Evolutionary conservation across 2,113 vertebrate genomes (phyloP).

Genomic region (Globicephala melas): DNA sequence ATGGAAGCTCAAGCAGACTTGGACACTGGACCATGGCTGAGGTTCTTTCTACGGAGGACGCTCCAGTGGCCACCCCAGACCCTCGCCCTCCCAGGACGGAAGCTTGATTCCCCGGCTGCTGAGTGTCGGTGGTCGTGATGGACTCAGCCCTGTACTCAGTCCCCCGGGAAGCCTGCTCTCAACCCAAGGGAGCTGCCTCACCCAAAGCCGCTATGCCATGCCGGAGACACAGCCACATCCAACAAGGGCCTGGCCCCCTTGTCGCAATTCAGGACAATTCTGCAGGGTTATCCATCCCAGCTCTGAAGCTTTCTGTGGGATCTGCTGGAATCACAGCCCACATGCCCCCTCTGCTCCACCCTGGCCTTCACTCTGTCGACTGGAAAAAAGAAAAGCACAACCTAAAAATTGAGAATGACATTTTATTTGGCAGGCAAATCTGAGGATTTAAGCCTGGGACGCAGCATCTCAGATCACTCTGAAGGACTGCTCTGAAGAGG

Average conservation of each 20-base stretch:
- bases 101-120: fast-evolving
- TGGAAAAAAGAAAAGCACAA: background rate
- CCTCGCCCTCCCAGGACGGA: fast-evolving
- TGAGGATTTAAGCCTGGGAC: background rate
- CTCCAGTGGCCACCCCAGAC: fast-evolving
- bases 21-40: background rate
- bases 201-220: background rate
- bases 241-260: background rate
- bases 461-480: background rate
- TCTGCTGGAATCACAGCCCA: background rate
- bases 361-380: background rate
- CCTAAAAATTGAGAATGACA: background rate
- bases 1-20: background rate
- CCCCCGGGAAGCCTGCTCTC: fast-evolving
- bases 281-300: background rate
- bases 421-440: background rate
- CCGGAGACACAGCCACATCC: fast-evolving
- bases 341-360: background rate
- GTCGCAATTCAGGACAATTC: background rate
- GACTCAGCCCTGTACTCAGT: too few relatives aligned
- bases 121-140: too few relatives aligned
- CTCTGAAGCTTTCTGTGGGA: background rate
- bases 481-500: background rate
- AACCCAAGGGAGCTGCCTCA: background rate
- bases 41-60: background rate